Conservation (phyloP, 2,888 invertebrate species). For the Harpalus rufipes region DNA sequence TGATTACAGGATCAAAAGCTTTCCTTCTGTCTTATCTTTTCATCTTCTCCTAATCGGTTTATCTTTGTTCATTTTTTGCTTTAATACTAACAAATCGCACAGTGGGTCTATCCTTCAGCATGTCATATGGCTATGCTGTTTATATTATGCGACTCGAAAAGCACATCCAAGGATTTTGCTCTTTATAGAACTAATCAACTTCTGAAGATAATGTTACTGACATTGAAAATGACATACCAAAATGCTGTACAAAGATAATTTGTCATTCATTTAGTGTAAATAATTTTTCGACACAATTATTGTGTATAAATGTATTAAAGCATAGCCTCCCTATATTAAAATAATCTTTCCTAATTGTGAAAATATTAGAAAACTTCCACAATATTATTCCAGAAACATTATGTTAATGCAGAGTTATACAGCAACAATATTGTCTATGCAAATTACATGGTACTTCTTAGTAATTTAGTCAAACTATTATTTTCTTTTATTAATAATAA, state of each 20-base stretch:
- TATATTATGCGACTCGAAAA: not conserved
- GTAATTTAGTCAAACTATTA: slow-evolving; percentile 5
- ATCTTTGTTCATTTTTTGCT: slow-evolving; percentile 55
- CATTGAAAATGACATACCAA: too few relatives aligned
- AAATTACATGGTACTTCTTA: not conserved
- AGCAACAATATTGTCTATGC: not conserved
- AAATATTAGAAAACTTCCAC: not conserved
- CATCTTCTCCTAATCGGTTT: slow-evolving; percentile 65
- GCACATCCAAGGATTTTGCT: not conserved
- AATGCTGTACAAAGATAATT: too few relatives aligned
- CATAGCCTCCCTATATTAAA: not conserved
- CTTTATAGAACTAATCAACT: not conserved
- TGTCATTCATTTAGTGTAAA: too few relatives aligned
- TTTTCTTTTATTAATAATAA: slow-evolving; percentile 40
- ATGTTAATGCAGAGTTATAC: not conserved
- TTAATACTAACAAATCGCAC: slow-evolving; percentile 61
- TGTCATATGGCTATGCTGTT: slow-evolving; percentile 6
- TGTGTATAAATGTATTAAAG: too few relatives aligned
- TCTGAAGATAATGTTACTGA: not conserved
- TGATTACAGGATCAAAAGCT: slow-evolving; percentile 63
- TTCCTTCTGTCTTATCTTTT: slow-evolving; percentile 62
- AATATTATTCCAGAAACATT: not conserved
- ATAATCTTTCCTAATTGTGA: not conserved
- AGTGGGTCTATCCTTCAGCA: not conserved
- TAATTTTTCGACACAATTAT: too few relatives aligned